Conservation (phyloP, 2,888 invertebrate species). For the Clitarchus hookeri region DNA sequence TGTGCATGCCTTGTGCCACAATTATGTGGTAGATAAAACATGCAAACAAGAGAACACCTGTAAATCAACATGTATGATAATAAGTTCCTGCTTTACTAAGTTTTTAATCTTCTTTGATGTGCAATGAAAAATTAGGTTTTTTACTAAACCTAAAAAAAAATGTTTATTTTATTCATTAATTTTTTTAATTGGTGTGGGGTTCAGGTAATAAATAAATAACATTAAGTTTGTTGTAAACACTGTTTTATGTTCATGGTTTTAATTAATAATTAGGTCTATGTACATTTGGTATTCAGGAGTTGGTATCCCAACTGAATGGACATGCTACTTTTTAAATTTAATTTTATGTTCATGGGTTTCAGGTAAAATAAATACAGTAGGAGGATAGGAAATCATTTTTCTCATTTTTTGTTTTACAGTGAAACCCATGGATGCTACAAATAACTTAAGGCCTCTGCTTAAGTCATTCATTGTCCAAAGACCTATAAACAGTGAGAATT, state of each 20-base stretch:
- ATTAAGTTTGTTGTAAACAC: constrained; percentile 25
- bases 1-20: too few relatives aligned
- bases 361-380: constrained; percentile 42
- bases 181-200: not conserved
- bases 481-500: constrained; percentile 38
- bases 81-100: too few relatives aligned
- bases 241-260: constrained; percentile 38
- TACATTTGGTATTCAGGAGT: constrained; percentile 40
- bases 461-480: constrained; percentile 29
- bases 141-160: not conserved
- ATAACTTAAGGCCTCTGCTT: constrained; percentile 30
- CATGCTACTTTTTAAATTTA: constrained; percentile 36
- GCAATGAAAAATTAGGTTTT: not conserved
- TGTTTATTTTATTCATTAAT: not conserved
- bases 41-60: too few relatives aligned
- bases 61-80: too few relatives aligned
- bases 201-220: not conserved
- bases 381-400: constrained; percentile 36
- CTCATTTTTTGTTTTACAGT: constrained; percentile 27
- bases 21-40: too few relatives aligned
- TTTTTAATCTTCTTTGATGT: not conserved
- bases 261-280: constrained; percentile 41
- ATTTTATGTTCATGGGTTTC: constrained; percentile 36
- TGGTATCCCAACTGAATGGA: constrained; percentile 35
- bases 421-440: constrained; percentile 32